A percentile compares a stretch with the other conserved stretches of the same genome.
phyloP scores from a whole-genome alignment of 2,888 invertebrate genomes.

The Rhopalosiphum nymphaeae region DNA sequence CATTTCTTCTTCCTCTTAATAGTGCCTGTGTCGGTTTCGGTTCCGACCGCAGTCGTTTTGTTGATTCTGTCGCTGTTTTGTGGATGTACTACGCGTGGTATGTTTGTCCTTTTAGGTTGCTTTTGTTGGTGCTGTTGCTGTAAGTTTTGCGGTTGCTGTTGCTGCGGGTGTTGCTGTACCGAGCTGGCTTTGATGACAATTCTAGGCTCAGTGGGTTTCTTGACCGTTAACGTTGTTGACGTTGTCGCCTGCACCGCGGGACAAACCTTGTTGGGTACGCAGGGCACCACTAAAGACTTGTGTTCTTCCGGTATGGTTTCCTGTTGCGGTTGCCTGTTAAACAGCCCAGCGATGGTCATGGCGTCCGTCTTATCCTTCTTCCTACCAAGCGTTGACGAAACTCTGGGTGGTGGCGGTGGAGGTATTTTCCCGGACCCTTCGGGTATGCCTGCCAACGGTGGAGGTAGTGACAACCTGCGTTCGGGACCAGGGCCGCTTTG shows the following conservation, averaged over 20 bases:
- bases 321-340: background rate
- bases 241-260: background rate
- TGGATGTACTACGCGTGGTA: constrained; percentile 57
- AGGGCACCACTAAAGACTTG: constrained; percentile 47
- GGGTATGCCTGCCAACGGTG: constrained; percentile 68
- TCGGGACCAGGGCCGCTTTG: constrained; percentile 35
- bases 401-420: constrained; percentile 82
- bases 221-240: background rate
- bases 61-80: constrained; percentile 38
- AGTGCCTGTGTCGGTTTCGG: constrained; percentile 35
- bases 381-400: constrained; percentile 78
- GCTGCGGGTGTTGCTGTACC: background rate
- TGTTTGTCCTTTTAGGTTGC: constrained; percentile 39
- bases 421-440: constrained; percentile 71
- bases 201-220: constrained; percentile 39
- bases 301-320: constrained; percentile 55
- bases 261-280: constrained; percentile 57
- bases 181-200: constrained; percentile 55
- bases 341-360: background rate
- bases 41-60: background rate
- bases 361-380: constrained; percentile 69
- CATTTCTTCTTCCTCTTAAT: constrained; percentile 52
- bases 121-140: background rate
- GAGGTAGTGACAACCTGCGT: constrained; percentile 67
- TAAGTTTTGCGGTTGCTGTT: background rate